phyloP scores from a whole-genome alignment of 1,140 invertebrate species.

The Polypedilum vanderplanki region DNA sequence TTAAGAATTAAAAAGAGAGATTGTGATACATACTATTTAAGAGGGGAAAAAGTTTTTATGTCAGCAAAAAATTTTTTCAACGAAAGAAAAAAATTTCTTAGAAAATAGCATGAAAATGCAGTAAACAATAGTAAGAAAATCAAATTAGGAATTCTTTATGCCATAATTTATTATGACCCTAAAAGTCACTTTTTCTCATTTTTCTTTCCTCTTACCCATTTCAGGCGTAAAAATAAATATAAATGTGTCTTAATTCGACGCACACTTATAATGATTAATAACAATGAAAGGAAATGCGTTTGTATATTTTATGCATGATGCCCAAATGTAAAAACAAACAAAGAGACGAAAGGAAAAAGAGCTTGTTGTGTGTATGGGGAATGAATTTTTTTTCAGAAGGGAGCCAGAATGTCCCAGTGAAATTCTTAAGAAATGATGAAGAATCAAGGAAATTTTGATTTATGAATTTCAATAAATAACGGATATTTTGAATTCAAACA shows the following conservation, averaged over 20 bases:
- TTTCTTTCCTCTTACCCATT: not conserved
- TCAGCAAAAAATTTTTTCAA: not conserved
- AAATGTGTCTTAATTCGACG: slow-evolving; percentile 2
- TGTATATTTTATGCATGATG: not conserved
- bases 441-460: too few species aligned
- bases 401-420: too few species aligned
- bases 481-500: too few species aligned
- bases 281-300: not conserved
- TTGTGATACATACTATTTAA: not conserved
- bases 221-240: not conserved
- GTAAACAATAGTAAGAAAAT: not conserved
- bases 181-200: slow-evolving; percentile 5
- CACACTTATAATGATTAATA: slow-evolving; percentile 19
- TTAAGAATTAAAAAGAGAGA: not conserved
- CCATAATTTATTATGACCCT: not conserved
- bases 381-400: too few species aligned
- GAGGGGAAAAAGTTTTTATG: not conserved
- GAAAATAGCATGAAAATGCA: not conserved
- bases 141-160: slow-evolving; percentile 4
- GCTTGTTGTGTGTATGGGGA: not conserved
- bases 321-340: not conserved
- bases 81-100: not conserved
- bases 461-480: too few species aligned
- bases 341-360: not conserved
- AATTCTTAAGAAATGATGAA: too few species aligned